phyloP scores from a whole-genome alignment of 2,888 invertebrate species.

The Catocala fraxini region DNA sequence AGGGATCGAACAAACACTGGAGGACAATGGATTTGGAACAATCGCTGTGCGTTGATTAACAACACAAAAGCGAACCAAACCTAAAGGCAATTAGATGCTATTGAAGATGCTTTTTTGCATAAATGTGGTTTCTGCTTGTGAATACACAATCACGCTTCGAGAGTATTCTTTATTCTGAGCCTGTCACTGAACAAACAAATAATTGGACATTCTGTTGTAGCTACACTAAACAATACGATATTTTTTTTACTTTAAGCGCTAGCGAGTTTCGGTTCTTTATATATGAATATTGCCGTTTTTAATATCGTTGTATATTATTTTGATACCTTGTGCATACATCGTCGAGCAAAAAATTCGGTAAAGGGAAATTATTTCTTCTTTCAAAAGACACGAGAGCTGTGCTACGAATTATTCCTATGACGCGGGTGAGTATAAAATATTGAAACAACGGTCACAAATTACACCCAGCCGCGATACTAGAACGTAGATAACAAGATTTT shows the following conservation, averaged over 20 bases:
- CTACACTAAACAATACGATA: conserved; percentile 6
- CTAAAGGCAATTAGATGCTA: conserved; percentile 63
- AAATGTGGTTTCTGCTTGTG: conserved; percentile 37
- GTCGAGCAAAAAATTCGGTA: no score
- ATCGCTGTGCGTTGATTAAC: conserved; percentile 63
- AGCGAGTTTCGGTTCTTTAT: no score
- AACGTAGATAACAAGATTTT: no score
- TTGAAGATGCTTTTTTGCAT: conserved; percentile 49
- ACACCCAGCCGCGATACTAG: no score
- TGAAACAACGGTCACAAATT: no score
- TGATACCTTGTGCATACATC: no score
- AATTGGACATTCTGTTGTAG: conserved; percentile 17
- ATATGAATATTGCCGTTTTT: no score
- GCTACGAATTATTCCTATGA: no score
- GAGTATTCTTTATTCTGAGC: conserved; percentile 12
- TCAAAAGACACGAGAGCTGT: no score
- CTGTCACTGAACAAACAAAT: conserved; percentile 19
- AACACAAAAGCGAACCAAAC: conserved; percentile 62
- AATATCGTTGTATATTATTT: no score
- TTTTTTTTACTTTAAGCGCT: background rate
- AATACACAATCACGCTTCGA: conserved; percentile 38
- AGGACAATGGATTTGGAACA: conserved; percentile 55
- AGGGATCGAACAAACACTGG: conserved; percentile 36
- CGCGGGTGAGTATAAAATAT: no score
- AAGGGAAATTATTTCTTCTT: no score